Percentiles rank a stretch among this genome's conserved stretches.
Evolutionary conservation across 2,113 vertebrate genomes (phyloP).

Genomic region (Indicator indicator): DNA sequence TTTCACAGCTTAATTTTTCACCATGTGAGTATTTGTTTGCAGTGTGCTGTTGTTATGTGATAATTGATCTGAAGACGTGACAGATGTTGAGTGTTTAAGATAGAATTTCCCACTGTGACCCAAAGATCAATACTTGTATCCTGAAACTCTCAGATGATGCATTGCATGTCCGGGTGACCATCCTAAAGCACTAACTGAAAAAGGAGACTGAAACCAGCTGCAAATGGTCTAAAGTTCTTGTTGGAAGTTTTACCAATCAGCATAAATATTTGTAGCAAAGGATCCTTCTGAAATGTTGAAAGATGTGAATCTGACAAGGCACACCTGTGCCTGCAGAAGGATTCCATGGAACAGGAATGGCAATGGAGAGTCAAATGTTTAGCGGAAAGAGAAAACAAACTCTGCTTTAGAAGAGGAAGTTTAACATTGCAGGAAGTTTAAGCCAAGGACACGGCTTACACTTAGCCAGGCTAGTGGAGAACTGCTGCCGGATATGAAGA

Average conservation of each 20-base stretch:
- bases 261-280: not conserved
- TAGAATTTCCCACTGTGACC: not conserved
- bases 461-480: not conserved
- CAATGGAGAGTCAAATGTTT: not conserved
- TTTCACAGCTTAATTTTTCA: not conserved
- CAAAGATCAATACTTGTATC: not conserved
- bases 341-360: not conserved
- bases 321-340: fast-evolving
- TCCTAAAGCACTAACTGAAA: not conserved
- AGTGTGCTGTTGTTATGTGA: not conserved
- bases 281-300: not conserved
- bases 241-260: not conserved
- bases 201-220: not conserved
- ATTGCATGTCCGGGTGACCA: not conserved
- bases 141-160: not conserved
- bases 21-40: not conserved
- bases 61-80: not conserved
- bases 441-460: not conserved
- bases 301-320: not conserved
- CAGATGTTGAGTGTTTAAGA: not conserved
- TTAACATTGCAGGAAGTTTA: not conserved
- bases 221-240: not conserved
- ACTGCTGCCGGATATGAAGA: not conserved
- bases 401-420: not conserved
- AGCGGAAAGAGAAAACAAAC: not conserved